Evolutionary conservation across 2,888 invertebrate genomes (phyloP).

Genomic region (Carpatolechia fugitivella): DNA sequence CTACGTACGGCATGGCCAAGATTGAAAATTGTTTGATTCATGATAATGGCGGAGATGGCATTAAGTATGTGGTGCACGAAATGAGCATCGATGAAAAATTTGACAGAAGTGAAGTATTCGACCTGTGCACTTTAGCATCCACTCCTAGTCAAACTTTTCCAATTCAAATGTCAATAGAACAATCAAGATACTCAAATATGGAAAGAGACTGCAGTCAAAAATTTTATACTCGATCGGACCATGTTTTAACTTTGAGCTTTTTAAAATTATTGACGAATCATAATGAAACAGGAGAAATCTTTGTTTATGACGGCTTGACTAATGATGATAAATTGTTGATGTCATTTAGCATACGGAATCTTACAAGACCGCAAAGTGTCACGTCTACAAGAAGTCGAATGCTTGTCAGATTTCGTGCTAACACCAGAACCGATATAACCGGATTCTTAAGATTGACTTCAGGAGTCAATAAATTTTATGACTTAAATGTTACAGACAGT

Average conservation of each 20-base stretch:
- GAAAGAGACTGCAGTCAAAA: slow-evolving; percentile 88
- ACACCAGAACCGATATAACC: slow-evolving; percentile 84
- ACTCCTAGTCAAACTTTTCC: slow-evolving; percentile 93
- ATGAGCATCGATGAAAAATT: slow-evolving; percentile 86
- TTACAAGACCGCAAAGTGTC: slow-evolving; percentile 92
- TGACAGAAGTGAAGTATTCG: slow-evolving; percentile 87
- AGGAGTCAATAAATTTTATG: slow-evolving; percentile 88
- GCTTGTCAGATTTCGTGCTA: slow-evolving; percentile 87
- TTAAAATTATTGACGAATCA: slow-evolving; percentile 88
- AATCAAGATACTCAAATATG: slow-evolving; percentile 85
- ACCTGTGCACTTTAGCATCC: slow-evolving; percentile 91
- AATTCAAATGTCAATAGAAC: slow-evolving; percentile 89
- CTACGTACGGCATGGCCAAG: slow-evolving; percentile 89
- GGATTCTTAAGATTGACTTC: slow-evolving; percentile 89
- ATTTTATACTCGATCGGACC: slow-evolving; percentile 87
- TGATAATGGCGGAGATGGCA: slow-evolving; percentile 94
- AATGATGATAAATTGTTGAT: slow-evolving; percentile 84
- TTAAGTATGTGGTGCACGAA: slow-evolving; percentile 92
- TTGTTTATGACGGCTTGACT: slow-evolving; percentile 88
- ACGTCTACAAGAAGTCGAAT: slow-evolving; percentile 90
- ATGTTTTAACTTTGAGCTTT: slow-evolving; percentile 92
- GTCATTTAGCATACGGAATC: slow-evolving; percentile 87
- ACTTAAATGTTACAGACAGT: slow-evolving; percentile 92
- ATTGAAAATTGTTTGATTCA: slow-evolving; percentile 88
- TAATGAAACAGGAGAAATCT: slow-evolving; percentile 86